A percentile compares a stretch with the other conserved stretches of the same genome.
Evolutionary conservation across 2,888 invertebrate species (phyloP).

Genomic region (Andrena marginata): DNA sequence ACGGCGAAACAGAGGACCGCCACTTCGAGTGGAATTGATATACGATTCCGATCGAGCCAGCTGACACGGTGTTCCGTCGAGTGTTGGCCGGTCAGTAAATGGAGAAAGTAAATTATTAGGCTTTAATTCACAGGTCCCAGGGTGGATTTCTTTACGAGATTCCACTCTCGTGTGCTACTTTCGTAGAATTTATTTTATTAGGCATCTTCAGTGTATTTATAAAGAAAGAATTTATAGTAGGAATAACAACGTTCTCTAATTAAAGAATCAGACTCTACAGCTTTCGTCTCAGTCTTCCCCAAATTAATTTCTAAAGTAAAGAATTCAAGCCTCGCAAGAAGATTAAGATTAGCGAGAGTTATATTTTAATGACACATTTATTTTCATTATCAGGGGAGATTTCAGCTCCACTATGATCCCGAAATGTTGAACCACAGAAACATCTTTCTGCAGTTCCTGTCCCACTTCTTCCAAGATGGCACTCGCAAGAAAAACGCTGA

Average conservation of each 20-base stretch:
- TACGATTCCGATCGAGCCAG: constrained; percentile 30
- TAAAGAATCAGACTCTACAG: too few species aligned
- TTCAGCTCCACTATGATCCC: too few species aligned
- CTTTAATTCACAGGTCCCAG: not conserved
- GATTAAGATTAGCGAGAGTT: too few species aligned
- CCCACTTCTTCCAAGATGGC: not conserved
- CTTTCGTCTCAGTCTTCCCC: too few species aligned
- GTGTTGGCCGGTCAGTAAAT: not conserved
- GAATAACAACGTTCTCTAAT: too few species aligned
- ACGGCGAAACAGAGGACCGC: constrained; percentile 32
- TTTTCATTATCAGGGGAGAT: too few species aligned
- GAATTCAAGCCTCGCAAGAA: too few species aligned
- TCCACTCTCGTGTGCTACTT: not conserved
- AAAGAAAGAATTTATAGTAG: too few species aligned
- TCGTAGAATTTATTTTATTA: not conserved
- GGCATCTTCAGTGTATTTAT: not conserved
- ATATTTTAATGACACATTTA: too few species aligned
- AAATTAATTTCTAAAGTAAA: too few species aligned
- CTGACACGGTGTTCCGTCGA: not conserved
- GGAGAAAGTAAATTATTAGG: constrained; percentile 1
- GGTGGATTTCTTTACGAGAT: not conserved
- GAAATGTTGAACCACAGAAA: too few species aligned
- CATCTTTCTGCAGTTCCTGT: too few species aligned
- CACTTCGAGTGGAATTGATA: constrained; percentile 41
- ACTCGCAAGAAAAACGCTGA: not conserved